Evolutionary conservation across 1,140 invertebrate genomes (phyloP).

Genomic region (Eueides isabella): DNA sequence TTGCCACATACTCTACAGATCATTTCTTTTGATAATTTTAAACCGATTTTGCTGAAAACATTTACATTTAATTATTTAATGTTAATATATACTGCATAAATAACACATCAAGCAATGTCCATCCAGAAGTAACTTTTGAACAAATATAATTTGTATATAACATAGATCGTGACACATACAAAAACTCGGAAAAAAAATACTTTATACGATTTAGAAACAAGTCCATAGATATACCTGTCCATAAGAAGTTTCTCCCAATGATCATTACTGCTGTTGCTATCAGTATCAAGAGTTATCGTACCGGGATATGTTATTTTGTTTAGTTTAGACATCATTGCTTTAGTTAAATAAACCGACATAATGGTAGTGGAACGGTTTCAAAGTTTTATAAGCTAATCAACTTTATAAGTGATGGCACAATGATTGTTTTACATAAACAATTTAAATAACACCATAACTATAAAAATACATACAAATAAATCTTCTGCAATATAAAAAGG

Average conservation of each 20-base stretch:
- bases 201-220: no score
- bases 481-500: not conserved
- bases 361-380: conserved; percentile 21
- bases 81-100: not conserved
- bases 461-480: not conserved
- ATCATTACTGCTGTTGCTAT: conserved; percentile 45
- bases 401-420: not conserved
- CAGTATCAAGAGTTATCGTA: conserved; percentile 42
- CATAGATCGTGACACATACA: no score
- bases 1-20: conserved; percentile 74
- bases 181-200: no score
- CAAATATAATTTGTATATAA: no score
- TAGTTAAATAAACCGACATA: conserved; percentile 73
- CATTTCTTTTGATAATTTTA: conserved; percentile 60
- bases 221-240: conserved; percentile 49
- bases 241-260: conserved; percentile 65
- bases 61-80: not conserved
- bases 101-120: not conserved
- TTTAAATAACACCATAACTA: not conserved
- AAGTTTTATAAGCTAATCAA: not conserved
- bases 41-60: conserved; percentile 57
- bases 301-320: conserved; percentile 58
- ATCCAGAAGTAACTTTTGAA: no score
- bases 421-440: not conserved
- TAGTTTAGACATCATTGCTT: conserved; percentile 65